These are phyloP conservation scores for Dugesia japonica DNA, from an alignment of 2,888 invertebrate species.

Conservation along the genomic window DNA sequence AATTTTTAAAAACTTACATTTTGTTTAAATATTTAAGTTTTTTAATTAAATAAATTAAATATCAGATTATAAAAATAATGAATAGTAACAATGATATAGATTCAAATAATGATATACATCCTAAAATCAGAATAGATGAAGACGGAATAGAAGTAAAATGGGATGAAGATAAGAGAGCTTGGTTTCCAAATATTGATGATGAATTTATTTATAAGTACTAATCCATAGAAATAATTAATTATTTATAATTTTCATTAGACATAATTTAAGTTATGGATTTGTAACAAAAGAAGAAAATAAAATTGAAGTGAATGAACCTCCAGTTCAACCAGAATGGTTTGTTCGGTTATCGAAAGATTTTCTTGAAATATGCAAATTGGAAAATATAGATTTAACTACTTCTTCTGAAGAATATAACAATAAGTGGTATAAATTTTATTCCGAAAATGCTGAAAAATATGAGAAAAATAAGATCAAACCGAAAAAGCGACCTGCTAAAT, in stretches of 20 bases:
- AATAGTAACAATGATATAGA: not conserved
- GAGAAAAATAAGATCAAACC: not conserved
- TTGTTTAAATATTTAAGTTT: not conserved
- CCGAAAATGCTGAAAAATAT: not conserved
- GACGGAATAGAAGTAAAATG: slow-evolving; percentile 80
- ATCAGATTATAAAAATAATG: not conserved
- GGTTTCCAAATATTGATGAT: slow-evolving; percentile 66
- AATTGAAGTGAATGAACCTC: not conserved
- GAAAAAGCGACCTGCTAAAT: not conserved
- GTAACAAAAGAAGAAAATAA: not conserved
- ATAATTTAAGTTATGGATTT: slow-evolving; percentile 71
- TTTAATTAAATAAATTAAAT: not conserved
- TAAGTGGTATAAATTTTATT: not conserved
- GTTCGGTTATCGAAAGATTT: not conserved
- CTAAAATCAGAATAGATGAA: slow-evolving; percentile 39
- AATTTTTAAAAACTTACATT: too few species aligned
- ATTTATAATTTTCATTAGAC: slow-evolving; percentile 56
- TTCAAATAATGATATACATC: too few species aligned
- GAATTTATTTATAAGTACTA: slow-evolving; percentile 27
- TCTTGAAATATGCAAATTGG: not conserved
- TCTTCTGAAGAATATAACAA: slow-evolving; percentile 27
- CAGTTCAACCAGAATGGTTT: not conserved
- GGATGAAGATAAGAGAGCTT: slow-evolving; percentile 74
- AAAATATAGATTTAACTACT: not conserved
- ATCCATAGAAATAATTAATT: too few species aligned